A percentile compares a stretch with the other conserved stretches of the same genome.
These are phyloP conservation scores for Thunnus albacares DNA, from an alignment of 2,797 vertebrate species.

Conservation along the genomic window DNA sequence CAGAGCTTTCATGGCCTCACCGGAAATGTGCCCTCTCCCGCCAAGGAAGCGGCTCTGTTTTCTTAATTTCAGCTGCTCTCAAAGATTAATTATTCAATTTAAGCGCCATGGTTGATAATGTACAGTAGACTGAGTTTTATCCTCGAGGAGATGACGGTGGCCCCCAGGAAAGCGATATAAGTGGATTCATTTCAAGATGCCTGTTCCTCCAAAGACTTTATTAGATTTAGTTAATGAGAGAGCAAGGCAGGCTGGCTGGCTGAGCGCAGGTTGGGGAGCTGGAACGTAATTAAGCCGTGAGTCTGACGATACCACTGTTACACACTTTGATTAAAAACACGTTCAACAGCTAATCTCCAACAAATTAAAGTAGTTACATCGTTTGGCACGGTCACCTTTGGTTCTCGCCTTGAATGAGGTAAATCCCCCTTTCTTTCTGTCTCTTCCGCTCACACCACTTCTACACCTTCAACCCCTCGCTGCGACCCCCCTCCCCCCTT, in stretches of 20 bases:
- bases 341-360: constrained; percentile 81
- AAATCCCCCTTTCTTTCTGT: constrained; percentile 35
- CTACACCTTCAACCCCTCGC: constrained; percentile 16
- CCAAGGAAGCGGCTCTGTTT: constrained; percentile 31
- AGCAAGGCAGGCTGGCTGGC: constrained; percentile 72
- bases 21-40: constrained; percentile 22
- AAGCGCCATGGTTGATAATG: constrained; percentile 69
- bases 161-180: constrained; percentile 83
- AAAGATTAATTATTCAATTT: constrained; percentile 83
- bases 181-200: constrained; percentile 86
- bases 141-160: constrained; percentile 71
- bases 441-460: constrained; percentile 39
- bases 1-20: not conserved
- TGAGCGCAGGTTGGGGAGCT: constrained; percentile 82
- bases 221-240: constrained; percentile 87
- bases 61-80: constrained; percentile 62
- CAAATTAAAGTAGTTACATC: constrained; percentile 79
- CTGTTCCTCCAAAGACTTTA: constrained; percentile 86
- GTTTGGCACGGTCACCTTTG: constrained; percentile 74
- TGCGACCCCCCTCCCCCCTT: constrained; percentile 24
- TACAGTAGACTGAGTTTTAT: constrained; percentile 73
- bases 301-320: constrained; percentile 79
- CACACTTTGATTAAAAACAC: constrained; percentile 87
- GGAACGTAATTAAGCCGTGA: constrained; percentile 84
- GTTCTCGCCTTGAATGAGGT: constrained; percentile 59